Conservation (phyloP, 2,888 invertebrate genomes). For the Himalopsyche anomala region DNA sequence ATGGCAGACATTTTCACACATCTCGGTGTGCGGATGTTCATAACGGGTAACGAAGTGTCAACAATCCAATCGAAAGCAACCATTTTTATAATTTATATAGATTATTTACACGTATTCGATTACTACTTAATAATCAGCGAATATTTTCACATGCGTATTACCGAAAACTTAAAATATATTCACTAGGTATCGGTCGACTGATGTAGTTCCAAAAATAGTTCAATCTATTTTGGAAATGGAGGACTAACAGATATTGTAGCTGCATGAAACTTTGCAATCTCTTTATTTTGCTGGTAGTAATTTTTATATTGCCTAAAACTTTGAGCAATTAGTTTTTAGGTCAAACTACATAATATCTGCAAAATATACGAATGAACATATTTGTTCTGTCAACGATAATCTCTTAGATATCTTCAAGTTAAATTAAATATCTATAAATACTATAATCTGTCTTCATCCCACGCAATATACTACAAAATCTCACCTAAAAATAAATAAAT, state of each 20-base stretch:
- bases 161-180: conserved; percentile 22
- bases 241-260: neutral
- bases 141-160: neutral
- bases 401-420: no score
- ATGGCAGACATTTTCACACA: conserved; percentile 71
- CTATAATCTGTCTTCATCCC: no score
- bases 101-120: neutral
- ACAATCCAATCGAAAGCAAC: conserved; percentile 70
- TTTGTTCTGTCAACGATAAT: no score
- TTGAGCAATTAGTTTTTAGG: no score
- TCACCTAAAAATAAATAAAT: no score
- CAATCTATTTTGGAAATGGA: conserved; percentile 35
- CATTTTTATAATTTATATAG: conserved; percentile 67
- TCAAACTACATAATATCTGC: no score
- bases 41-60: conserved; percentile 70
- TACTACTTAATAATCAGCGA: neutral
- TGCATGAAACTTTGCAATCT: neutral
- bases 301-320: no score
- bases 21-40: conserved; percentile 72
- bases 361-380: no score
- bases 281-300: neutral
- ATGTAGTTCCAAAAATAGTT: conserved; percentile 37
- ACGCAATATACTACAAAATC: no score
- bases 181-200: conserved; percentile 2
- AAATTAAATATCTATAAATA: no score